Evolutionary conservation across 2,113 vertebrate species (phyloP).

Genomic region (Thinocorus orbignyianus): DNA sequence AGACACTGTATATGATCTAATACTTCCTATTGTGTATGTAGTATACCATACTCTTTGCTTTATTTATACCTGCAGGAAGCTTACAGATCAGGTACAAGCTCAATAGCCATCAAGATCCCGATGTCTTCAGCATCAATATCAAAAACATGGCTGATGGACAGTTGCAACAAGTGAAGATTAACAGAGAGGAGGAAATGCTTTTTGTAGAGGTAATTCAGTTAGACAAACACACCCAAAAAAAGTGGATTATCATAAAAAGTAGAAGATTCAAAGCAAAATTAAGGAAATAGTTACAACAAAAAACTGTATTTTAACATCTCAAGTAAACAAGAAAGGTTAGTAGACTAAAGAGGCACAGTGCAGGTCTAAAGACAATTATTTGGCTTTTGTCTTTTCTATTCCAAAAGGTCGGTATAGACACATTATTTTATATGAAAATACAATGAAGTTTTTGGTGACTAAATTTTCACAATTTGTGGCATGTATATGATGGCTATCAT

Average conservation of each 20-base stretch:
- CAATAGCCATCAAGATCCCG: slow-evolving; percentile 74
- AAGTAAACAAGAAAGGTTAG: not conserved
- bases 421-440: not conserved
- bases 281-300: not conserved
- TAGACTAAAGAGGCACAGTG: not conserved
- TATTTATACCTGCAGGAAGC: slow-evolving; percentile 71
- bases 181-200: slow-evolving; percentile 75
- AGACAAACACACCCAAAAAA: not conserved
- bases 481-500: accelerated
- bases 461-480: not conserved
- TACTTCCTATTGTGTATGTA: not conserved
- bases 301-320: not conserved
- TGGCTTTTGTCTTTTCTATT: not conserved
- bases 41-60: not conserved
- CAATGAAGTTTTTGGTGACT: not conserved
- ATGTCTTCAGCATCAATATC: slow-evolving; percentile 71
- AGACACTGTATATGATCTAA: not conserved
- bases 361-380: not conserved
- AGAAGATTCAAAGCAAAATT: not conserved
- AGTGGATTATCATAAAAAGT: not conserved
- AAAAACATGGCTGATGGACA: slow-evolving; percentile 82
- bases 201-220: slow-evolving; percentile 77
- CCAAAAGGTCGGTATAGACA: not conserved
- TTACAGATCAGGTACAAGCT: slow-evolving; percentile 84
- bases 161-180: slow-evolving; percentile 75